phyloP scores from a whole-genome alignment of 2,888 invertebrate genomes.

The Lycia hirtaria region DNA sequence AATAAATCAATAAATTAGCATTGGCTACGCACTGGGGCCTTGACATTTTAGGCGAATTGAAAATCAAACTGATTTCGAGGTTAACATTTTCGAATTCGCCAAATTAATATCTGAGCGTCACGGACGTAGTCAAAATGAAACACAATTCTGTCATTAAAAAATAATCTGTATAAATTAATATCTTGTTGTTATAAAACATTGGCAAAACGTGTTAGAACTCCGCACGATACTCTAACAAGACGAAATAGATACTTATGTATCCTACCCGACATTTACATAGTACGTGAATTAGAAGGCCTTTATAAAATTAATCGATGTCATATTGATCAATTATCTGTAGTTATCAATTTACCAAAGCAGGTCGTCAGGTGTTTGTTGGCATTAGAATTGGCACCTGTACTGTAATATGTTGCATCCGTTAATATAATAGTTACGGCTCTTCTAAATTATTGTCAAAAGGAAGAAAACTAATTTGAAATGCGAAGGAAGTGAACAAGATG shows the following conservation, averaged over 20 bases:
- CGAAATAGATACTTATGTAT: not conserved
- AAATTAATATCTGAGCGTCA: not conserved
- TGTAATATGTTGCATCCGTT: not conserved
- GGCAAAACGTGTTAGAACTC: constrained; percentile 17
- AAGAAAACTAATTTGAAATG: too few relatives aligned
- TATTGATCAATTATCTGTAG: constrained; percentile 3
- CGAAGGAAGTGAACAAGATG: too few relatives aligned
- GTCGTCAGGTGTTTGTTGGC: not conserved
- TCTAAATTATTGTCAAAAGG: too few relatives aligned
- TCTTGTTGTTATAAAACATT: not conserved
- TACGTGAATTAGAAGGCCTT: constrained; percentile 5
- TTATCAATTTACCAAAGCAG: constrained; percentile 6
- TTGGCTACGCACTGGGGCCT: constrained; percentile 6
- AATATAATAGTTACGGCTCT: too few relatives aligned
- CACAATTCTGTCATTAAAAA: not conserved
- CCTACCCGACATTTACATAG: not conserved
- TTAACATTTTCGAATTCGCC: too few relatives aligned
- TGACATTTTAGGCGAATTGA: constrained; percentile 19
- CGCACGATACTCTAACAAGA: not conserved
- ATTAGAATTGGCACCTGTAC: not conserved
- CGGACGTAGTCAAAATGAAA: not conserved
- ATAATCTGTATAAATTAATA: constrained; percentile 3
- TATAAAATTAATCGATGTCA: constrained; percentile 8
- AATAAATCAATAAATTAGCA: not conserved
- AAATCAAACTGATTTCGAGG: constrained; percentile 8